Conservation (phyloP, 2,888 invertebrate genomes). For the Ormia ochracea region DNA sequence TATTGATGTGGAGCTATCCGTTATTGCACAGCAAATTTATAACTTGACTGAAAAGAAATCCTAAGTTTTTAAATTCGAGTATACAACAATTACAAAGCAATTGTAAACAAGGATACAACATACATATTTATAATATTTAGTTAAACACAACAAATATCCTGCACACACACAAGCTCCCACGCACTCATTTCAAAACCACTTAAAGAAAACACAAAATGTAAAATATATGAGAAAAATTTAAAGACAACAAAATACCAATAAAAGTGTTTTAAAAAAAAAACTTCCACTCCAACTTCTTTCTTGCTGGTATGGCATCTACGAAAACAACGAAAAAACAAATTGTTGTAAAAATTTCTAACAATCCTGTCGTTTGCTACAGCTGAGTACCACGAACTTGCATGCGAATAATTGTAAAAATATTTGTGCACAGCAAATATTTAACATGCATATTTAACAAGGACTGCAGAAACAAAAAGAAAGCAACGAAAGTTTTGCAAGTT, state of each 20-base stretch:
- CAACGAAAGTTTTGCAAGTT: conserved; percentile 13
- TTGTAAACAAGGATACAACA: conserved; percentile 53
- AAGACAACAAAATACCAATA: conserved; percentile 15
- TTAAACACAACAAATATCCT: conserved; percentile 17
- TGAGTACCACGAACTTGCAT: conserved; percentile 20
- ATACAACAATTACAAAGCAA: conserved; percentile 19
- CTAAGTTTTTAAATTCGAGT: conserved; percentile 64
- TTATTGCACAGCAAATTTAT: conserved; percentile 86
- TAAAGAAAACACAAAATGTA: conserved; percentile 20
- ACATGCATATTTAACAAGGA: conserved; percentile 37
- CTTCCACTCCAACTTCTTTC: neutral
- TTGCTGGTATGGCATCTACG: neutral
- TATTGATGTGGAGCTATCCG: conserved; percentile 91
- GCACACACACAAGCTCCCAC: neutral
- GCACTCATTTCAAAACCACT: neutral
- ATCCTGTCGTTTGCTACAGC: conserved; percentile 11
- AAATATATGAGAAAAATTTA: neutral
- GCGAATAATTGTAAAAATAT: conserved; percentile 26
- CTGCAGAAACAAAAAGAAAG: neutral
- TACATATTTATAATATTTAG: conserved; percentile 29
- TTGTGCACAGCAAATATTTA: conserved; percentile 16
- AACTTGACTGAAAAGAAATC: conserved; percentile 76
- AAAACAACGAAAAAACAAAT: too few species aligned
- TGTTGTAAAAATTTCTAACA: conserved; percentile 8
- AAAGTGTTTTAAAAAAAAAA: conserved; percentile 25